These are phyloP conservation scores for Protobothrops flavoviridis DNA, from an alignment of 2,113 vertebrate genomes.

Conservation along the genomic window DNA sequence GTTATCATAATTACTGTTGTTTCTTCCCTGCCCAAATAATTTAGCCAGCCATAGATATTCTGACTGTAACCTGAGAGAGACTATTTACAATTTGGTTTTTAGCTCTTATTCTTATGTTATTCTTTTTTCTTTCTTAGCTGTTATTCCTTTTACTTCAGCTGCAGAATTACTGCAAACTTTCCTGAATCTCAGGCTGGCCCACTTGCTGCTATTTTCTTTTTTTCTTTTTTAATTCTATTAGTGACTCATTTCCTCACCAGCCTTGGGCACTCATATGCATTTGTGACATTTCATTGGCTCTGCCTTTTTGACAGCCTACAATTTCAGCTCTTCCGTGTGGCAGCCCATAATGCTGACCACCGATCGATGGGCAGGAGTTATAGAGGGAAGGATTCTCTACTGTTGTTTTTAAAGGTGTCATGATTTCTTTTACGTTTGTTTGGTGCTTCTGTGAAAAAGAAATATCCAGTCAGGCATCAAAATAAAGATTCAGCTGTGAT, in stretches of 20 bases:
- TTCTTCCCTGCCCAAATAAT: not conserved
- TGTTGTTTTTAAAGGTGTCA: not conserved
- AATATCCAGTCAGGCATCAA: not conserved
- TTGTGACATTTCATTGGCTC: constrained; percentile 20
- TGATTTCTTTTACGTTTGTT: not conserved
- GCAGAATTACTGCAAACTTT: constrained; percentile 12
- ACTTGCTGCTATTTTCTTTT: not conserved
- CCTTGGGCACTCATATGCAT: not conserved
- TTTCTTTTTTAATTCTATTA: not conserved
- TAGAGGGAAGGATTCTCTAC: not conserved
- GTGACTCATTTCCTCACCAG: not conserved
- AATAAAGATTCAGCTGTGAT: not conserved
- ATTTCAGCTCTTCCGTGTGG: constrained; percentile 7
- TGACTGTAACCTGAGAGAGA: not conserved
- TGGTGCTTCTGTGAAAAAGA: not conserved
- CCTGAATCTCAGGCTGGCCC: not conserved
- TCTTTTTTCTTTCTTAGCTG: not conserved
- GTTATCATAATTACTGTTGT: not conserved
- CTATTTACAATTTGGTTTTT: not conserved
- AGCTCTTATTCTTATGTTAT: not conserved
- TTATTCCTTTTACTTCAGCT: constrained; percentile 30
- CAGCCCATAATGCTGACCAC: constrained; percentile 21
- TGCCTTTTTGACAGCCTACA: constrained; percentile 26
- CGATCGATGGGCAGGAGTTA: not conserved
- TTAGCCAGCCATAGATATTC: not conserved